A percentile compares a stretch with the other conserved stretches of the same genome.
phyloP scores from a whole-genome alignment of 2,888 invertebrate genomes.

The Tupiocoris notatus region DNA sequence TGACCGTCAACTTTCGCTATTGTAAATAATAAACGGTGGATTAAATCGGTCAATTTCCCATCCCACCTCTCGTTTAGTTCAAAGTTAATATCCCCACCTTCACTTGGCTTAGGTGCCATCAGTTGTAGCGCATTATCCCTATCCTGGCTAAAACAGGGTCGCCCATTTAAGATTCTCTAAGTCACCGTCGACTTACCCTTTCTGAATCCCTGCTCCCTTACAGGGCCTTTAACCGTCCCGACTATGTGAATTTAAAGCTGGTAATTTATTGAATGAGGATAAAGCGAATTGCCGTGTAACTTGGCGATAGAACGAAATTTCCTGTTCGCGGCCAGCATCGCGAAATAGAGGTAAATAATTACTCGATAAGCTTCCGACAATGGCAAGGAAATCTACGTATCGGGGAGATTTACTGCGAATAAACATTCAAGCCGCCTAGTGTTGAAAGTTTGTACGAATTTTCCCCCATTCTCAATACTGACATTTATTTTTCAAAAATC shows the following conservation, averaged over 20 bases:
- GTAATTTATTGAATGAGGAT: neutral
- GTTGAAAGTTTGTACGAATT: too few relatives aligned
- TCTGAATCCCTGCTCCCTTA: too few relatives aligned
- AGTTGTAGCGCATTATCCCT: neutral
- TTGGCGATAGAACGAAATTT: neutral
- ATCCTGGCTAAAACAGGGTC: neutral
- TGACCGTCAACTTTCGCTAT: too few relatives aligned
- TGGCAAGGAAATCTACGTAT: too few relatives aligned
- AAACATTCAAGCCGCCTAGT: too few relatives aligned
- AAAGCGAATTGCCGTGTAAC: neutral
- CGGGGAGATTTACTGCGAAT: too few relatives aligned
- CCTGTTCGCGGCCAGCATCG: too few relatives aligned
- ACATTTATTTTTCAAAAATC: too few relatives aligned
- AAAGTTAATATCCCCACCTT: neutral
- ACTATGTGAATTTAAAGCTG: neutral
- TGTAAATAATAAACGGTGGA: neutral
- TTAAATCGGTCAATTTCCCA: neutral
- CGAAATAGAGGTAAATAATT: too few relatives aligned
- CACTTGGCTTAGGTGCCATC: neutral
- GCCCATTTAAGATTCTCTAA: neutral
- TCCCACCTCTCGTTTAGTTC: neutral
- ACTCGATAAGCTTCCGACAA: too few relatives aligned
- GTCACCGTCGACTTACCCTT: too few relatives aligned
- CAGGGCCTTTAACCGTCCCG: neutral
- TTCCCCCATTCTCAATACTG: too few relatives aligned